Evolutionary conservation across 2,797 vertebrate genomes (phyloP).

Genomic region (Tadarida brasiliensis): DNA sequence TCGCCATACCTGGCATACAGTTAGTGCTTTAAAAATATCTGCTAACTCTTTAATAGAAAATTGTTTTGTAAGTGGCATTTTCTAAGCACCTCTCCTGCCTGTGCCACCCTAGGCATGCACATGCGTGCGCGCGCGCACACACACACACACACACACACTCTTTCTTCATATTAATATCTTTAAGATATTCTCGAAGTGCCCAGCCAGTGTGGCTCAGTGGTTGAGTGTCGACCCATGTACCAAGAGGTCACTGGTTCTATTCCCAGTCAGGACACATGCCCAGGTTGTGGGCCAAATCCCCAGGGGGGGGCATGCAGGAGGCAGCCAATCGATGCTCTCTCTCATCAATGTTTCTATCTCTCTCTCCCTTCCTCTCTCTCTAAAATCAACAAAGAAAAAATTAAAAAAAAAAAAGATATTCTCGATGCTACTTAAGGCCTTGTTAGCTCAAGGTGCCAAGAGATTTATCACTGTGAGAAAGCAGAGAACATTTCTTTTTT

Average conservation of each 20-base stretch:
- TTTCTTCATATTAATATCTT: background rate
- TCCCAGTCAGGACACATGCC: no score
- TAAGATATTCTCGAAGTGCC: background rate
- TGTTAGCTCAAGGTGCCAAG: background rate
- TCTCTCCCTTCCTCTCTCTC: no score
- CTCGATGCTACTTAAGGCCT: background rate
- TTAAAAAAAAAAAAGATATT: background rate
- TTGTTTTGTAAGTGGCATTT: constrained; percentile 38
- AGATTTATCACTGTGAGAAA: background rate
- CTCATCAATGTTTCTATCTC: no score
- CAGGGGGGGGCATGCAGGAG: no score
- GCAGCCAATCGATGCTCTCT: no score
- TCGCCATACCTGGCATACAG: background rate
- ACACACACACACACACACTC: background rate
- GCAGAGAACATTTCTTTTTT: background rate
- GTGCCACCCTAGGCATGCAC: background rate
- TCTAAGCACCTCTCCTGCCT: background rate
- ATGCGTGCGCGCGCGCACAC: accelerated
- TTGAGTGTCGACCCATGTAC: no score
- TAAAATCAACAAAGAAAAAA: no score
- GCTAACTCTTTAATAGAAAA: background rate
- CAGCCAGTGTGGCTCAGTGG: no score
- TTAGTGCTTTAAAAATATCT: constrained; percentile 35
- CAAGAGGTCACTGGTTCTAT: no score
- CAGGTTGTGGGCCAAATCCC: no score